These are phyloP conservation scores for Conus betulinus DNA, from an alignment of 1,140 invertebrate genomes.

Conservation along the genomic window DNA sequence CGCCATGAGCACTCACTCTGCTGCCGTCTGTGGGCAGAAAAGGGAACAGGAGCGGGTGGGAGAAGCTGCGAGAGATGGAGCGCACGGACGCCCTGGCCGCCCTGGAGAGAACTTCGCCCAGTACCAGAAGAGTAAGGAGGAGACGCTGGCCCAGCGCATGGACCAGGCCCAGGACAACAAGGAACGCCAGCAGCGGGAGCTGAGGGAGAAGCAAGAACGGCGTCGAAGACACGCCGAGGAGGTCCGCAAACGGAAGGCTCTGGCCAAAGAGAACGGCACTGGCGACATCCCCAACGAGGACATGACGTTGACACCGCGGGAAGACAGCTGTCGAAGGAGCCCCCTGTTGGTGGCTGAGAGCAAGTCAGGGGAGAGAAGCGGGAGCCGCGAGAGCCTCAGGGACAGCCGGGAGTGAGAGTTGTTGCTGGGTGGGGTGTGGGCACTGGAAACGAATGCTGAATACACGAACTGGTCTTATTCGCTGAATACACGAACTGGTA, in stretches of 20 bases:
- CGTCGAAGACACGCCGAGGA: conserved; percentile 59
- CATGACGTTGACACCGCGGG: neutral
- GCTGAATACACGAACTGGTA: too few species aligned
- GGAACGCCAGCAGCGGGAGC: conserved; percentile 56
- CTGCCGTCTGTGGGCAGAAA: conserved; percentile 48
- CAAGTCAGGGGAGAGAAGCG: neutral
- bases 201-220: conserved; percentile 56
- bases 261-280: conserved; percentile 31
- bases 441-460: too few species aligned
- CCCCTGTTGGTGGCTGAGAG: neutral
- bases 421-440: too few species aligned
- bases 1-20: neutral
- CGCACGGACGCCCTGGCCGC: conserved; percentile 54
- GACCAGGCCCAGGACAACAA: conserved; percentile 61
- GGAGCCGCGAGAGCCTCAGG: too few species aligned
- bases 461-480: too few species aligned
- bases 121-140: conserved; percentile 54
- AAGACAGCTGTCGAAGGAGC: neutral
- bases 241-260: conserved; percentile 60
- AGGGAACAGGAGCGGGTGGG: conserved; percentile 60
- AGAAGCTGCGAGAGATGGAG: conserved; percentile 60
- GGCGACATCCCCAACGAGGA: neutral
- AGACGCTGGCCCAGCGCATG: conserved; percentile 56
- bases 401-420: too few species aligned
- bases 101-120: conserved; percentile 55